Percentiles rank a stretch among this genome's conserved stretches.
These are phyloP conservation scores for Xyrauchen texanus DNA, from an alignment of 2,113 vertebrate genomes.

Conservation along the genomic window DNA sequence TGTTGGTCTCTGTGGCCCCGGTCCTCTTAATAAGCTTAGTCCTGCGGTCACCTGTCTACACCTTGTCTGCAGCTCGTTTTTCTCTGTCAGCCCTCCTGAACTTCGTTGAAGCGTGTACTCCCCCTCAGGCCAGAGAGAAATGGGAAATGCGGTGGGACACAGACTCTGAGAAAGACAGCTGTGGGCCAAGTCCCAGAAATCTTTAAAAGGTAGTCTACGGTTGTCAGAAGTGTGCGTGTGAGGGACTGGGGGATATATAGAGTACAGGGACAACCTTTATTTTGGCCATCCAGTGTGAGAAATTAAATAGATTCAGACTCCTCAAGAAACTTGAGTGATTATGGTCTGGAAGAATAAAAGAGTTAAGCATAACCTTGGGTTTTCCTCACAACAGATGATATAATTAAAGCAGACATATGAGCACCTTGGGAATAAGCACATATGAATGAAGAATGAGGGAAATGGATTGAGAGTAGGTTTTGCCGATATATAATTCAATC, in stretches of 20 bases:
- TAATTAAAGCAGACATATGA: conserved; percentile 67
- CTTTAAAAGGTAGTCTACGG: conserved; percentile 42
- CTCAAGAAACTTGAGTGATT: conserved; percentile 18
- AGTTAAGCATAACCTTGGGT: conserved; percentile 71
- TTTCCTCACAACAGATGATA: conserved; percentile 65
- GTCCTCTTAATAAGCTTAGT: conserved; percentile 24
- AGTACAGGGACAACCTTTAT: conserved; percentile 12
- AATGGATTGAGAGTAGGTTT: no score
- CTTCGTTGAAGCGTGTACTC: conserved; percentile 43
- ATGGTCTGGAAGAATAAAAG: conserved; percentile 46
- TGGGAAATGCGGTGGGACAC: conserved; percentile 39
- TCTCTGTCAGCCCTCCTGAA: conserved; percentile 49
- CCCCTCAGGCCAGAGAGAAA: conserved; percentile 49
- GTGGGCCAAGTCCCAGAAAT: conserved; percentile 42
- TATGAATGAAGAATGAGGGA: conserved; percentile 66
- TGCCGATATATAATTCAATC: conserved; percentile 60
- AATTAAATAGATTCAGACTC: conserved; percentile 29
- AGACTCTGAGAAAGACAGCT: conserved; percentile 46
- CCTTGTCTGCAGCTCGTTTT: conserved; percentile 18
- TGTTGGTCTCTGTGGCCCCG: background rate
- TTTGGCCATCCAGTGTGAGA: background rate
- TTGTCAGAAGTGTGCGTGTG: conserved; percentile 3
- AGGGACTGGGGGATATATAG: conserved; percentile 6
- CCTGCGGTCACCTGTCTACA: conserved; percentile 40
- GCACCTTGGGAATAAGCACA: conserved; percentile 57